A percentile compares a stretch with the other conserved stretches of the same genome.
phyloP scores from a whole-genome alignment of 1,140 invertebrate genomes.

The Campodea augens region DNA sequence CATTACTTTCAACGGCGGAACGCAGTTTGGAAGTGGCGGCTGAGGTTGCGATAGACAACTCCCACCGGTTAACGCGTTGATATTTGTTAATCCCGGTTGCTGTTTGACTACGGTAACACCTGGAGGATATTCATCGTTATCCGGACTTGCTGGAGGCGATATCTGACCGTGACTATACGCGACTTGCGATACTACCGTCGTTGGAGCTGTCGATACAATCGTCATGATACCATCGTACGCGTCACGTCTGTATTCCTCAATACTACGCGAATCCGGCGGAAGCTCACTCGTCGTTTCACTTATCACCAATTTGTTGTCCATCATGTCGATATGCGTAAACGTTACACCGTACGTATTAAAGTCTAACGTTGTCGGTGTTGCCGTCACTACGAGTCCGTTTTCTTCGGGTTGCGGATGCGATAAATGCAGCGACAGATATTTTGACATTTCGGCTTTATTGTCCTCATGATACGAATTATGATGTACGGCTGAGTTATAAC shows the following conservation, averaged over 20 bases:
- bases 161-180: conserved; percentile 25
- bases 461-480: no score
- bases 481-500: no score
- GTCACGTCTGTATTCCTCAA: neutral
- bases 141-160: conserved; percentile 32
- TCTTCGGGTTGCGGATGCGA: neutral
- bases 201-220: conserved; percentile 6
- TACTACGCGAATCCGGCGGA: neutral
- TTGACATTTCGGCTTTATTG: conserved; percentile 6
- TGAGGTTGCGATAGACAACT: conserved; percentile 3
- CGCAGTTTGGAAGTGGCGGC: conserved; percentile 7
- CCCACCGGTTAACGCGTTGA: conserved; percentile 1
- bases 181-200: no score
- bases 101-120: neutral
- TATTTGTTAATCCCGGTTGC: neutral
- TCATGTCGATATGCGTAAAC: neutral
- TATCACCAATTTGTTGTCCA: neutral
- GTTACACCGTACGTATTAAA: no score
- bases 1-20: conserved; percentile 24
- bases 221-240: conserved; percentile 12
- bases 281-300: neutral
- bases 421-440: neutral
- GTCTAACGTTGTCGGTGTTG: neutral
- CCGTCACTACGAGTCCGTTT: neutral
- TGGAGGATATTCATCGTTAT: conserved; percentile 17